phyloP scores from a whole-genome alignment of 2,797 vertebrate species.

The Channa striata region DNA sequence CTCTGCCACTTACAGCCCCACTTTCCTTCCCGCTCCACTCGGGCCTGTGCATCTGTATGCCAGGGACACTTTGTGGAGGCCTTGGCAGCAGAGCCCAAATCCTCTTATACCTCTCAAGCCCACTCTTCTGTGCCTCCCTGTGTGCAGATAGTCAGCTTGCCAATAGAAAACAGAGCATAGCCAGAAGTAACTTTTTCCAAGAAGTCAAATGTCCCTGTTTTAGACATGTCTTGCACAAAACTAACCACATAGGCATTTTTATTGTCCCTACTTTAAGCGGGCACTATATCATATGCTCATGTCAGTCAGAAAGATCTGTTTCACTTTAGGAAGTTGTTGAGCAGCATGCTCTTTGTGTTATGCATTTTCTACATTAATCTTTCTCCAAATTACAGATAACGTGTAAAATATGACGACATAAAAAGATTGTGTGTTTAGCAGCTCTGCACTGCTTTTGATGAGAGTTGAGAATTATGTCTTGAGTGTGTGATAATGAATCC shows the following conservation, averaged over 20 bases:
- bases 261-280: neutral
- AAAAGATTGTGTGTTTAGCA: slow-evolving; percentile 23
- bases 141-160: slow-evolving; percentile 65
- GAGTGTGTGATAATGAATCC: slow-evolving; percentile 37
- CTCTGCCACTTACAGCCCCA: slow-evolving; percentile 48
- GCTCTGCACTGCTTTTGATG: neutral
- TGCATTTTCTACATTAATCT: no score
- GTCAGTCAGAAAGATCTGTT: no score
- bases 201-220: slow-evolving; percentile 52
- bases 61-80: slow-evolving; percentile 63
- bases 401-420: no score
- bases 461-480: slow-evolving; percentile 1
- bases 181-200: slow-evolving; percentile 42
- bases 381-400: no score
- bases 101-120: slow-evolving; percentile 67
- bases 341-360: no score
- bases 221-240: slow-evolving; percentile 24
- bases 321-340: neutral
- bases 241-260: neutral
- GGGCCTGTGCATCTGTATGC: slow-evolving; percentile 73
- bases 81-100: slow-evolving; percentile 70
- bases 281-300: no score
- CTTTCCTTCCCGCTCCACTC: slow-evolving; percentile 36
- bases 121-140: slow-evolving; percentile 53
- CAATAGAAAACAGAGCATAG: slow-evolving; percentile 40